Conservation (phyloP, 2,797 vertebrate genomes). For the Lerista edwardsae region DNA sequence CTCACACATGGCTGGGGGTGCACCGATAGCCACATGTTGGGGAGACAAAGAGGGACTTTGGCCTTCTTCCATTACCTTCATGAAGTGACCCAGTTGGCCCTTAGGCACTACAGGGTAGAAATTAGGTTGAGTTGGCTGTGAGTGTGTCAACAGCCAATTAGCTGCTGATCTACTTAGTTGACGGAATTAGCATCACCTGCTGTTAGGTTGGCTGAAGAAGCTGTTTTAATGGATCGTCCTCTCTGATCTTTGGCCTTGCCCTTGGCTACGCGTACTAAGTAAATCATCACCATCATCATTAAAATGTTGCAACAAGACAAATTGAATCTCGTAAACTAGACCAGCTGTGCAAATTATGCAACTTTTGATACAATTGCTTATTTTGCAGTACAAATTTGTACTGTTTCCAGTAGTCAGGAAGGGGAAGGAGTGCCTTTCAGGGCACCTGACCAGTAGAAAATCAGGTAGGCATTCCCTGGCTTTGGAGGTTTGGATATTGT, state of each 20-base stretch:
- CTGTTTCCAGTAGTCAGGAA: neutral
- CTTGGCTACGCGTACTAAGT: neutral
- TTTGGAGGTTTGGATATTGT: neutral
- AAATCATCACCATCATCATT: neutral
- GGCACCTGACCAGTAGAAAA: neutral
- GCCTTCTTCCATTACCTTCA: neutral
- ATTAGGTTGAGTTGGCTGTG: neutral
- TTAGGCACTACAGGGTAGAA: neutral
- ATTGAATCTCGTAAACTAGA: neutral
- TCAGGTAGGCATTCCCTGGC: neutral
- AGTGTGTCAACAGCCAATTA: conserved; percentile 6
- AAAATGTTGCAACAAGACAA: neutral
- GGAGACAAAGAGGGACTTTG: neutral
- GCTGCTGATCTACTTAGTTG: conserved; percentile 29
- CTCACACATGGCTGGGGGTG: neutral
- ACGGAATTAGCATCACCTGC: conserved; percentile 2
- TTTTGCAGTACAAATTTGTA: conserved; percentile 2
- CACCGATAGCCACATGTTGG: neutral
- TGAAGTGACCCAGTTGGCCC: neutral
- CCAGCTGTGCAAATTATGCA: neutral
- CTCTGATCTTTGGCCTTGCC: neutral
- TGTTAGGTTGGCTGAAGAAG: conserved; percentile 23
- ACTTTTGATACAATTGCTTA: neutral
- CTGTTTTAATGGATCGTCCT: neutral
- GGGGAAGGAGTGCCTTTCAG: conserved; percentile 1